Conservation (phyloP, 2,797 vertebrate species). For the Arrhamphus sclerolepis region DNA sequence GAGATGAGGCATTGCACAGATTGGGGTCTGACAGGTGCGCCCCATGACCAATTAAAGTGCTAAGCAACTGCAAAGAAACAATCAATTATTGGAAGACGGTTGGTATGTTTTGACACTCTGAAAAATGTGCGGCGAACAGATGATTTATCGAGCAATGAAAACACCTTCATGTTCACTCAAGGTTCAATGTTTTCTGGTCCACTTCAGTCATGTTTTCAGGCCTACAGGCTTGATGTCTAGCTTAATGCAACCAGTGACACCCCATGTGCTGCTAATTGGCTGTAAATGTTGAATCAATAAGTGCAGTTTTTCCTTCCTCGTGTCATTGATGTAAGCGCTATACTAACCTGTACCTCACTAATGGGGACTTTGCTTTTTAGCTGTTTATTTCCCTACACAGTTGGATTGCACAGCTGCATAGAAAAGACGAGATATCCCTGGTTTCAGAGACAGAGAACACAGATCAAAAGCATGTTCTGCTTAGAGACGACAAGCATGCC, state of each 20-base stretch:
- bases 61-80: conserved; percentile 35
- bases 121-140: conserved; percentile 16
- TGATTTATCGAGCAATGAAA: conserved; percentile 15
- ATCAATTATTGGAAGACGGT: conserved; percentile 53
- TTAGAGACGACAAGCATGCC: conserved; percentile 65
- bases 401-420: conserved; percentile 46
- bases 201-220: conserved; percentile 22
- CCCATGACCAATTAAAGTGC: conserved; percentile 54
- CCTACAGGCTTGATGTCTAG: conserved; percentile 18
- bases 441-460: conserved; percentile 60
- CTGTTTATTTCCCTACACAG: conserved; percentile 67
- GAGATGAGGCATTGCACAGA: conserved; percentile 38
- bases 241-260: conserved; percentile 25
- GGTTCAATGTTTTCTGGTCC: conserved; percentile 11
- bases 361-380: conserved; percentile 44
- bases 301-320: conserved; percentile 44
- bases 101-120: conserved; percentile 33
- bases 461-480: conserved; percentile 74
- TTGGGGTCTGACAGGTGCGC: conserved; percentile 57
- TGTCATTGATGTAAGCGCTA: conserved; percentile 48
- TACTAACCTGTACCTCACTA: conserved; percentile 48
- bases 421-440: conserved; percentile 67
- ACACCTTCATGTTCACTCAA: conserved; percentile 13
- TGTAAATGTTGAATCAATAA: conserved; percentile 46
- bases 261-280: conserved; percentile 21